Conservation (phyloP, 2,113 vertebrate genomes). For the Oncorhynchus clarkii region DNA sequence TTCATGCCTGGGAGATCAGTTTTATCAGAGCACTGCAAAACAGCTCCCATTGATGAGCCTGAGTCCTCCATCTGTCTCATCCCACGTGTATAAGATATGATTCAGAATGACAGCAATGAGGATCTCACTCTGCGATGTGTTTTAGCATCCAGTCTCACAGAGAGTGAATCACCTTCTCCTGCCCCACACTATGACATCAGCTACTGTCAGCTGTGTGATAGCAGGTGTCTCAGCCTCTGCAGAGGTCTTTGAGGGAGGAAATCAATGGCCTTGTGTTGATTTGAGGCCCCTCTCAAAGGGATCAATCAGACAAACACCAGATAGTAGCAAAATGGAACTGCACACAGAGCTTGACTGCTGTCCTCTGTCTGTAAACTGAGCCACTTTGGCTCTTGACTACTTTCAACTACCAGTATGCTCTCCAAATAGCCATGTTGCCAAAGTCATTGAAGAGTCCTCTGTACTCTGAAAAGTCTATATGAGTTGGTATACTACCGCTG, state of each 20-base stretch:
- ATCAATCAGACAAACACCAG: conserved; percentile 49
- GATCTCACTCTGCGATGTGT: conserved; percentile 50
- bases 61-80: conserved; percentile 56
- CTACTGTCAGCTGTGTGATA: conserved; percentile 66
- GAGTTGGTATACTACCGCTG: not conserved
- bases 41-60: not conserved
- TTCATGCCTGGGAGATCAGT: not conserved
- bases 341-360: not conserved
- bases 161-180: conserved; percentile 58
- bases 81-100: conserved; percentile 57
- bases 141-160: conserved; percentile 36
- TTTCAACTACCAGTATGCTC: not conserved
- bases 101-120: conserved; percentile 52
- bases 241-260: conserved; percentile 47
- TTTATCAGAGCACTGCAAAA: not conserved
- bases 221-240: conserved; percentile 67
- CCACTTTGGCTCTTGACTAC: not conserved
- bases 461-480: not conserved
- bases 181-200: conserved; percentile 60
- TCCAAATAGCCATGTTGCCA: not conserved
- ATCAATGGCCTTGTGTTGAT: conserved; percentile 66
- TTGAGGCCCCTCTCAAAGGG: conserved; percentile 43
- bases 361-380: not conserved
- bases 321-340: not conserved
- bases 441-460: not conserved